Conservation (phyloP, 1,140 invertebrate genomes). For the Bombus balteatus region DNA sequence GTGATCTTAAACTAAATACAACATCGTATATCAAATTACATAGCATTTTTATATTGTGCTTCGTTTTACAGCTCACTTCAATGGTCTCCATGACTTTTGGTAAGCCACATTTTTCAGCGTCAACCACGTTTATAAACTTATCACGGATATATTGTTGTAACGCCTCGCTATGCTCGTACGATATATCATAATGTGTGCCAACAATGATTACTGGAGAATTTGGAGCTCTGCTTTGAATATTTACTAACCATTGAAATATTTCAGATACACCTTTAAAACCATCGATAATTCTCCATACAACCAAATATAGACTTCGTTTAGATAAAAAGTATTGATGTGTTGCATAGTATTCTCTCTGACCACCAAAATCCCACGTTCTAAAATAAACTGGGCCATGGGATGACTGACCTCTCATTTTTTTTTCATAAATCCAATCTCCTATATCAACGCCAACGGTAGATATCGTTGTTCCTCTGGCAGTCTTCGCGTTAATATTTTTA, state of each 20-base stretch:
- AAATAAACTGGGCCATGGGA: slow-evolving; percentile 96
- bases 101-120: slow-evolving; percentile 97
- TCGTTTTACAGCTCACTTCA: slow-evolving; percentile 94
- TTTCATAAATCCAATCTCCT: slow-evolving; percentile 96
- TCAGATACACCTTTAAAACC: slow-evolving; percentile 95
- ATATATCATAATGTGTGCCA: slow-evolving; percentile 96
- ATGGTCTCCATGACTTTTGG: slow-evolving; percentile 96
- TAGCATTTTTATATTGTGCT: slow-evolving; percentile 95
- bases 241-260: slow-evolving; percentile 97
- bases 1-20: slow-evolving; percentile 94
- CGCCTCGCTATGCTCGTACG: slow-evolving; percentile 90
- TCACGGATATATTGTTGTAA: slow-evolving; percentile 95
- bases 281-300: slow-evolving; percentile 97
- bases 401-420: slow-evolving; percentile 87
- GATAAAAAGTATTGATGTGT: slow-evolving; percentile 99
- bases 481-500: slow-evolving; percentile 90
- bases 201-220: slow-evolving; percentile 97
- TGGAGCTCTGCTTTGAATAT: slow-evolving; percentile 96
- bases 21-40: slow-evolving; percentile 97
- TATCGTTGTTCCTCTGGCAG: slow-evolving; percentile 90
- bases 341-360: slow-evolving; percentile 97
- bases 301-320: slow-evolving; percentile 96
- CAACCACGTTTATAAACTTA: slow-evolving; percentile 95
- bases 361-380: slow-evolving; percentile 99
- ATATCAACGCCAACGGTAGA: slow-evolving; percentile 99